Conservation (phyloP, 2,113 vertebrate genomes). For the Oreochromis aureus region DNA sequence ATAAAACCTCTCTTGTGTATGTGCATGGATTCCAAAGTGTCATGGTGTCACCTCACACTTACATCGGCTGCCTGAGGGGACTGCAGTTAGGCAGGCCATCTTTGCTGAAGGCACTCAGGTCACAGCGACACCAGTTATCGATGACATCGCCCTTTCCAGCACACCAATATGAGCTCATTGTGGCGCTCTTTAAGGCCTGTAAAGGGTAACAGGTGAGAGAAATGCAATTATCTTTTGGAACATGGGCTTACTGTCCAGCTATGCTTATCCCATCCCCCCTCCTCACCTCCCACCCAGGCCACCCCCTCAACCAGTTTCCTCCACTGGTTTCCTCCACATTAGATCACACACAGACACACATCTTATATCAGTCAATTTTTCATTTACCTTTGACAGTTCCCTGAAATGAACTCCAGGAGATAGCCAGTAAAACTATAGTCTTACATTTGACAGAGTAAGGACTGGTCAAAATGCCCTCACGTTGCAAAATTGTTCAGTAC, state of each 20-base stretch:
- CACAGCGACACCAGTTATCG: slow-evolving; percentile 98
- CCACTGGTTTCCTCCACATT: neutral
- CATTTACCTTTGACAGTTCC: neutral
- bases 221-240: slow-evolving; percentile 71
- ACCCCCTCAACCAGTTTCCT: neutral
- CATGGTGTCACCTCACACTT: slow-evolving; percentile 69
- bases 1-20: slow-evolving; percentile 31
- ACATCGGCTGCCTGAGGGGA: slow-evolving; percentile 89
- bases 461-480: neutral
- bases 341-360: neutral
- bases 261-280: slow-evolving; percentile 16
- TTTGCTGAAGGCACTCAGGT: slow-evolving; percentile 93
- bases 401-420: neutral
- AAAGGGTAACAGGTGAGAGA: slow-evolving; percentile 69
- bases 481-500: neutral
- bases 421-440: neutral
- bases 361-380: neutral
- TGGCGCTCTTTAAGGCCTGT: slow-evolving; percentile 90
- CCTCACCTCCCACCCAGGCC: neutral
- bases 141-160: slow-evolving; percentile 97
- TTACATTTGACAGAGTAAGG: neutral
- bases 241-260: slow-evolving; percentile 40
- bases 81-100: slow-evolving; percentile 95
- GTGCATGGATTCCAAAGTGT: slow-evolving; percentile 44
- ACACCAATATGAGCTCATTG: slow-evolving; percentile 99